Evolutionary conservation across 1,140 invertebrate genomes (phyloP).

Genomic region (Monochamus saltuarius): DNA sequence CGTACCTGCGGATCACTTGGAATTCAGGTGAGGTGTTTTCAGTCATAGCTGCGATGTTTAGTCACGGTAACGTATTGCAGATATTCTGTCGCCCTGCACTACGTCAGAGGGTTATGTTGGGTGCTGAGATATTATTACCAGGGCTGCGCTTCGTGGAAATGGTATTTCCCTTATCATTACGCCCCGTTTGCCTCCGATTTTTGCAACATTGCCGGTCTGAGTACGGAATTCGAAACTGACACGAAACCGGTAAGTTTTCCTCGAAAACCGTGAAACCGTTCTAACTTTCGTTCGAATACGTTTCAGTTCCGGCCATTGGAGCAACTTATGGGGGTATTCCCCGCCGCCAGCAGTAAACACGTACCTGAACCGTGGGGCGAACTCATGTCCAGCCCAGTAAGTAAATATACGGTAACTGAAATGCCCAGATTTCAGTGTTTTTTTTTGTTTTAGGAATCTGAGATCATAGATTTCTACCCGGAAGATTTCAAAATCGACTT

Average conservation of each 20-base stretch:
- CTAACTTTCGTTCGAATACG: neutral
- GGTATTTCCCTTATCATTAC: constrained; percentile 99
- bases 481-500: constrained; percentile 98
- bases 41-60: neutral
- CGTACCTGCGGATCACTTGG: constrained; percentile 74
- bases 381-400: constrained; percentile 90
- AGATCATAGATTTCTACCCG: constrained; percentile 99
- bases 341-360: constrained; percentile 92
- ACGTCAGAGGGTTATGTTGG: constrained; percentile 96
- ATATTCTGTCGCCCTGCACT: constrained; percentile 88
- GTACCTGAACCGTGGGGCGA: constrained; percentile 92
- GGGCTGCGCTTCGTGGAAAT: constrained; percentile 99
- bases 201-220: constrained; percentile 82
- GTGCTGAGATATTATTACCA: constrained; percentile 98
- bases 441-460: constrained; percentile 68
- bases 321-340: constrained; percentile 99
- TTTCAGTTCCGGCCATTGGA: constrained; percentile 92
- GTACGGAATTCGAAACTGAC: constrained; percentile 84
- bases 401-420: constrained; percentile 40
- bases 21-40: constrained; percentile 67
- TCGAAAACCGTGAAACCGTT: neutral
- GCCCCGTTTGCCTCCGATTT: constrained; percentile 99
- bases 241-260: constrained; percentile 77
- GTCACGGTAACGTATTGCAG: constrained; percentile 50
- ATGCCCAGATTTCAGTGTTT: neutral